Base-by-base conservation (phyloP, 2,113 vertebrate genomes). In the Genyomyrus donnyi region DNA sequence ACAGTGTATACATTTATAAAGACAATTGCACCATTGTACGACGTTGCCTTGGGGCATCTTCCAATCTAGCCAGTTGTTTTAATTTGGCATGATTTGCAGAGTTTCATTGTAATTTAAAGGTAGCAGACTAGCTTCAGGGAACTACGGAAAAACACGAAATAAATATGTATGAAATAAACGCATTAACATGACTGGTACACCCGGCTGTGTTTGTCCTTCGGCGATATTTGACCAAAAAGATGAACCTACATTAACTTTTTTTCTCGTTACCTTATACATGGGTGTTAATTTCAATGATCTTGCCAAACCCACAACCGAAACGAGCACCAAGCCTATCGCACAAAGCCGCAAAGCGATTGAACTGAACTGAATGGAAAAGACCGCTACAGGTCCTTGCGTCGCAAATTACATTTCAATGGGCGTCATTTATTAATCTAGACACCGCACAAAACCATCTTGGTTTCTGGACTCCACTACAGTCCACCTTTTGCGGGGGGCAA, bases 401-500 rank as follows among this genome's bases (percentile, higher is more conserved):
- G 13, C 74, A 80, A 80, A 80, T 80, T 39, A 80, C 74, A 42
- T 15, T 42, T 80, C 17, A 80, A 80, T 80, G 74, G 74, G 74
- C 35, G 74, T 42, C 74, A 21, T 80, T 80, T 35, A 39, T 80
- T 42, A 80, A 80, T 15, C 31, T 42, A 86, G 42, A 24, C 83
- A 85, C 8, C 83, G 39, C 83, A 85, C n/a, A 70, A 48, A 86
- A 48, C 39, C 83, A 48, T 48, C 45, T 19, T 85, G 35, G 39
- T 85, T 85, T 49, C 83, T 85, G 45, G 83, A 46, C 48, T 52
- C 17, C 89, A 24, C 49, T 58, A 48, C 27, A 85, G 35, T 56
- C 94, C 92, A 88, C 89, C 89, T 89, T 89, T 80, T 5, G 21
- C 92, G 93, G 91, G 89, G 92, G 91, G 90, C 84, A 94, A 91